phyloP scores from a whole-genome alignment of 30 jellyfish, hydroid and myxozoan species.

The Rhopilema esculentum region DNA sequence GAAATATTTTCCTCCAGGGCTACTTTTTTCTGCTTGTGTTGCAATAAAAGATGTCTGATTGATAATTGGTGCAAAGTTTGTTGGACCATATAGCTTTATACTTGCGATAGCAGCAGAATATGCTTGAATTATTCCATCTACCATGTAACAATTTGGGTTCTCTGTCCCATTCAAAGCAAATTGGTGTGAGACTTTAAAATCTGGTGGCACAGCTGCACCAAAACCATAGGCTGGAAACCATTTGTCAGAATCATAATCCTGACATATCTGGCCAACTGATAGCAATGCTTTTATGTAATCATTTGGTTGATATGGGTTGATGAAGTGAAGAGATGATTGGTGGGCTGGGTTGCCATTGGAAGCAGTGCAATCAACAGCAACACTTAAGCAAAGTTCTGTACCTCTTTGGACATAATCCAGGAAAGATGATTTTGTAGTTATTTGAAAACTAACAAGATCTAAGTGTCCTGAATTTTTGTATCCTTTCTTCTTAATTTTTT shows the following conservation, averaged over 20 bases:
- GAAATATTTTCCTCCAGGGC: constrained; percentile 69
- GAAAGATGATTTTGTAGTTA: constrained; percentile 72
- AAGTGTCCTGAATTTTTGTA: constrained; percentile 86
- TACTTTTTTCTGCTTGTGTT: constrained; percentile 40
- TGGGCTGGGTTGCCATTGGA: constrained; percentile 90
- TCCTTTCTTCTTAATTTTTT: constrained; percentile 76
- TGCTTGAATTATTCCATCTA: constrained; percentile 88
- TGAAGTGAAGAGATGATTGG: constrained; percentile 90
- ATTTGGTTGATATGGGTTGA: constrained; percentile 74
- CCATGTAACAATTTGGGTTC: constrained; percentile 86
- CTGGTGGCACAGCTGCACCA: constrained; percentile 93
- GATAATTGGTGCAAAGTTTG: constrained; percentile 91
- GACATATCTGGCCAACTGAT: constrained; percentile 93
- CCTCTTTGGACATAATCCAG: constrained; percentile 87
- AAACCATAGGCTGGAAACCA: constrained; percentile 95
- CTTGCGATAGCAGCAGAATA: constrained; percentile 64
- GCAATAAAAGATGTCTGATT: constrained; percentile 80
- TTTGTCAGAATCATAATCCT: constrained; percentile 96
- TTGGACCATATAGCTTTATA: constrained; percentile 93
- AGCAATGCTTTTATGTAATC: constrained; percentile 83
- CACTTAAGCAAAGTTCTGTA: constrained; percentile 83
- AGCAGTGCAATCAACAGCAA: constrained; percentile 98
- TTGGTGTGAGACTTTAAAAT: constrained; percentile 72
- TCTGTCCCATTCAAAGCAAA: constrained; percentile 77
- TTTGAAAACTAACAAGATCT: constrained; percentile 37